A percentile compares a stretch with the other conserved stretches of the same genome.
These are phyloP conservation scores for Apamea crenata DNA, from an alignment of 2,888 invertebrate species.

Conservation along the genomic window DNA sequence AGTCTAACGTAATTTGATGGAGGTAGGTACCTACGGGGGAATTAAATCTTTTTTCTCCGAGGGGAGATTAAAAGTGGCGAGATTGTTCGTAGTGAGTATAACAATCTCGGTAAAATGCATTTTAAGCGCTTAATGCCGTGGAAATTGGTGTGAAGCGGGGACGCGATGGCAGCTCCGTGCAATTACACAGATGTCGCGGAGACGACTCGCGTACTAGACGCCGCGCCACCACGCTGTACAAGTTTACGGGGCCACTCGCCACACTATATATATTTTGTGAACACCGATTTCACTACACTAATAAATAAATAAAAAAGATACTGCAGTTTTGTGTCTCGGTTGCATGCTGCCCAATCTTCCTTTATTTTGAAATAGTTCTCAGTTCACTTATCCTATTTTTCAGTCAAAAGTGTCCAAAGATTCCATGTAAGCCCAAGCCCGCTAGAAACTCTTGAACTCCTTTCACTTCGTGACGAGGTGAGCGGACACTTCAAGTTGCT, in stretches of 20 bases:
- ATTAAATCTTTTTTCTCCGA: conserved; percentile 70
- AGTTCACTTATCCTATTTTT: not conserved
- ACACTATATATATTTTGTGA: conserved; percentile 5
- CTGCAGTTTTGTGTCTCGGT: not conserved
- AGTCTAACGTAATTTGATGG: conserved; percentile 31
- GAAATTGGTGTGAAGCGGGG: conserved; percentile 84
- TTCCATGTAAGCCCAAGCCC: not conserved
- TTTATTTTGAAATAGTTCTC: conserved; percentile 2
- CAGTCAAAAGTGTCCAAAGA: not conserved
- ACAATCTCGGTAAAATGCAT: conserved; percentile 86
- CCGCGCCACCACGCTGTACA: conserved; percentile 21
- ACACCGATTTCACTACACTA: not conserved
- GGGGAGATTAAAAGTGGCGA: conserved; percentile 77
- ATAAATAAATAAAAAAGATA: conserved; percentile 8
- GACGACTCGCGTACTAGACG: conserved; percentile 69
- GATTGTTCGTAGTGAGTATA: conserved; percentile 78
- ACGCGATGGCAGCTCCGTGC: conserved; percentile 80
- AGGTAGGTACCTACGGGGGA: conserved; percentile 47
- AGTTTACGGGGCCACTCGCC: not conserved
- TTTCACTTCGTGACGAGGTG: conserved; percentile 14
- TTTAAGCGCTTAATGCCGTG: conserved; percentile 85
- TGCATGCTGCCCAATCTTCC: not conserved
- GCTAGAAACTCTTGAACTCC: not conserved
- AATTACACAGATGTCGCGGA: conserved; percentile 86
- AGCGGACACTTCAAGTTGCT: not conserved